A percentile compares a stretch with the other conserved stretches of the same genome.
Evolutionary conservation across 2,113 vertebrate genomes (phyloP).

Genomic region (Tympanuchus pallidicinctus): DNA sequence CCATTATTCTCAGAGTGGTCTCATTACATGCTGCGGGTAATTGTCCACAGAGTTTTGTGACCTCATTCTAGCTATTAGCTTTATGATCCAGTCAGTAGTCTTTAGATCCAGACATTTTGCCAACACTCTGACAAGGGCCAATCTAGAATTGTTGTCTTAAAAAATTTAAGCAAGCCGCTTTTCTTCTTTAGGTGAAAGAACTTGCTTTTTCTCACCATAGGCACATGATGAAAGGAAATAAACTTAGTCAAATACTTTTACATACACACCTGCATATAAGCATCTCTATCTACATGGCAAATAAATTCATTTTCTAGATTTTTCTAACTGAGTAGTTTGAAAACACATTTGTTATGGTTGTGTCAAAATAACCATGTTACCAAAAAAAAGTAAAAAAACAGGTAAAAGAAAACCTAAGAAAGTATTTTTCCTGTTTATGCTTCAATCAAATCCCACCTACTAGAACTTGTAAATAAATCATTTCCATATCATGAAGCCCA

Average conservation of each 20-base stretch:
- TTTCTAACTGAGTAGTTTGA: not conserved
- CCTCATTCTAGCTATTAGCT: not conserved
- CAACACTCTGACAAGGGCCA: not conserved
- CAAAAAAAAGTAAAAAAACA: no score
- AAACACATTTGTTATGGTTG: not conserved
- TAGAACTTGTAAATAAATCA: constrained; percentile 8
- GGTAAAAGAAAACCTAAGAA: not conserved
- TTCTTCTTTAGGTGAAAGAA: not conserved
- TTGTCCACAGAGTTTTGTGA: not conserved
- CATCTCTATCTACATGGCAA: not conserved
- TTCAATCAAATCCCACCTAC: not conserved
- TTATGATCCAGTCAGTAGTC: not conserved
- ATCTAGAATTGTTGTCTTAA: not conserved
- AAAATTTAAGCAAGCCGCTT: not conserved
- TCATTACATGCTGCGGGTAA: not conserved
- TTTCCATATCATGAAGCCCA: not conserved
- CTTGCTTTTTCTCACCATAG: not conserved
- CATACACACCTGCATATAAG: not conserved
- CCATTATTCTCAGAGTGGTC: not conserved
- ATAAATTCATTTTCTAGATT: not conserved
- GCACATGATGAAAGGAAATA: not conserved
- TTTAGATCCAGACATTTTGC: not conserved
- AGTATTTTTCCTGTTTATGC: not conserved
- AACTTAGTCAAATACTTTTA: not conserved
- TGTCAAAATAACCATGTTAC: not conserved